phyloP scores from a whole-genome alignment of 2,888 invertebrate species.

The Eledone cirrhosa region DNA sequence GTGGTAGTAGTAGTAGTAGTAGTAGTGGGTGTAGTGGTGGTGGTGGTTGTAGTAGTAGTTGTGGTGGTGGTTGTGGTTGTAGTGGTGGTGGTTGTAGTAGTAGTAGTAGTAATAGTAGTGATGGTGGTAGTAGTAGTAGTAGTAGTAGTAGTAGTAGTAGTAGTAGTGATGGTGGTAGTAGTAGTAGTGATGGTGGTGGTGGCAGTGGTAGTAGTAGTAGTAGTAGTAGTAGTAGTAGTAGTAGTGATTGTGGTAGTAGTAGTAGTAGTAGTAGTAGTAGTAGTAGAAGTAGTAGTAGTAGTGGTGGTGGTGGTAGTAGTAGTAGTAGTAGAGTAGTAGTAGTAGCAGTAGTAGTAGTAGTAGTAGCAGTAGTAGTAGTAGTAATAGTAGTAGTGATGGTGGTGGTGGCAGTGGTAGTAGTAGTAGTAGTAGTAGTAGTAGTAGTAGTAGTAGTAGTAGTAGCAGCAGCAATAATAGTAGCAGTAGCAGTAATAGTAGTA shows the following conservation, averaged over 20 bases:
- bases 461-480: background rate
- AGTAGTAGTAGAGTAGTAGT: background rate
- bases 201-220: background rate
- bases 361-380: background rate
- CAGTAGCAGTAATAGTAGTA: background rate
- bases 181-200: too few relatives aligned
- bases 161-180: too few relatives aligned
- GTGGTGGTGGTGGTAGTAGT: background rate
- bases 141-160: too few relatives aligned
- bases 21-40: too few relatives aligned
- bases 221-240: slow-evolving; percentile 2
- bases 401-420: background rate
- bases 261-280: background rate
- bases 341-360: background rate
- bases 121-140: too few relatives aligned
- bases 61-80: too few relatives aligned
- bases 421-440: background rate
- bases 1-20: too few relatives aligned
- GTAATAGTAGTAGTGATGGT: background rate
- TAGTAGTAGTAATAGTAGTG: too few relatives aligned
- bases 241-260: background rate
- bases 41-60: too few relatives aligned
- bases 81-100: too few relatives aligned
- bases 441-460: background rate
- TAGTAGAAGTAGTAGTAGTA: background rate